A percentile compares a stretch with the other conserved stretches of the same genome.
Conservation (phyloP, 2,888 invertebrate genomes). For the Vannuccia rotundouncinata region DNA sequence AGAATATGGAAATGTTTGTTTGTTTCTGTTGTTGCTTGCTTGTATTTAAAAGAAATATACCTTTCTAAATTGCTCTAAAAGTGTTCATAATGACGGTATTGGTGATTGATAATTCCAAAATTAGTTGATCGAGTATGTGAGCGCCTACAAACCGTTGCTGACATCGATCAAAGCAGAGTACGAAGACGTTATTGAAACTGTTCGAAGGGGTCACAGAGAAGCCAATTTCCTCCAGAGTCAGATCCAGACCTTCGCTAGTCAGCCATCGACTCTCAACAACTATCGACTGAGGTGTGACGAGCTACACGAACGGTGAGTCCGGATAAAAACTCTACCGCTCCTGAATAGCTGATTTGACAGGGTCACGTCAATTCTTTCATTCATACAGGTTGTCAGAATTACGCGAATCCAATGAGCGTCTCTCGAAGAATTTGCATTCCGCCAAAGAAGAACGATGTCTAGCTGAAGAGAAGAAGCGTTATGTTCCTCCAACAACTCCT, state of each 20-base stretch:
- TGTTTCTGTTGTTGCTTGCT: too few species aligned
- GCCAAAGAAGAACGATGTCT: background rate
- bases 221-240: conserved; percentile 50
- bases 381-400: background rate
- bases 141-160: conserved; percentile 51
- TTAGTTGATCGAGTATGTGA: conserved; percentile 54
- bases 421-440: background rate
- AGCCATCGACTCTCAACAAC: conserved; percentile 52
- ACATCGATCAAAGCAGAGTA: conserved; percentile 53
- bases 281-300: conserved; percentile 51
- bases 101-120: too few species aligned
- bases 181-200: conserved; percentile 52
- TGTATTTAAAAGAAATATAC: too few species aligned
- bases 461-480: background rate
- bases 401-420: background rate
- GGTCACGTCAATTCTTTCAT: background rate
- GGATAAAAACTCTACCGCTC: too few species aligned
- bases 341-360: background rate
- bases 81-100: too few species aligned
- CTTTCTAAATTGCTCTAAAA: too few species aligned
- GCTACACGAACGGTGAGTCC: conserved; percentile 40
- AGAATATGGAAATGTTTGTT: too few species aligned
- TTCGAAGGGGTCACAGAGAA: conserved; percentile 50
- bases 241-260: conserved; percentile 52
- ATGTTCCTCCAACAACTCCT: background rate